phyloP scores from a whole-genome alignment of 2,888 invertebrate species.

The Anarsia innoxiella region DNA sequence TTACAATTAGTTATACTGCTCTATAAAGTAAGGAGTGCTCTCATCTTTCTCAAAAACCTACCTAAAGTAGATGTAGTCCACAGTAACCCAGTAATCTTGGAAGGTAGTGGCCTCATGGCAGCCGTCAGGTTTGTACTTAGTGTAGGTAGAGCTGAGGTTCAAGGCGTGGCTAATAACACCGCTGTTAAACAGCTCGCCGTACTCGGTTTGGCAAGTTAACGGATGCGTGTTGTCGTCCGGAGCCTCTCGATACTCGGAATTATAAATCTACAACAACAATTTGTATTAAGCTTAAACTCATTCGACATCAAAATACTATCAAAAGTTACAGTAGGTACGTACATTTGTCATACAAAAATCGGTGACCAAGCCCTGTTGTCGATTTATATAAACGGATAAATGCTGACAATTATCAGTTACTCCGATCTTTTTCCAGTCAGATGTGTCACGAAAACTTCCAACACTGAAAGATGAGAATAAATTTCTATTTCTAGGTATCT shows the following conservation, averaged over 20 bases:
- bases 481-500: no score
- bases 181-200: slow-evolving; percentile 68
- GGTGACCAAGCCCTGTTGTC: slow-evolving; percentile 44
- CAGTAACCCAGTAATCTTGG: slow-evolving; percentile 85
- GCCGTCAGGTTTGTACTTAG: slow-evolving; percentile 56
- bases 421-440: slow-evolving; percentile 66
- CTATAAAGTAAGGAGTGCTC: no score
- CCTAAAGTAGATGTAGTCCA: slow-evolving; percentile 95
- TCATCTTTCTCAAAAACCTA: no score
- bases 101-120: slow-evolving; percentile 82
- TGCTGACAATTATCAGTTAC: slow-evolving; percentile 78
- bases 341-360: slow-evolving; percentile 42
- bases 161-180: slow-evolving; percentile 80
- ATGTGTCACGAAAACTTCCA: slow-evolving; percentile 39
- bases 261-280: slow-evolving; percentile 42
- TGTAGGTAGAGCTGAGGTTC: slow-evolving; percentile 81
- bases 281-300: no score
- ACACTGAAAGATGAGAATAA: slow-evolving; percentile 31
- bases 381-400: slow-evolving; percentile 59
- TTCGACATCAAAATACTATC: neutral
- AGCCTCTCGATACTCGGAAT: slow-evolving; percentile 35
- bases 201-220: no score
- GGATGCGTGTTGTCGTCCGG: no score
- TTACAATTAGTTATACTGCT: no score
- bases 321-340: neutral